Evolutionary conservation across 1,140 invertebrate genomes (phyloP).

Genomic region (Rhagoletis zephyria): DNA sequence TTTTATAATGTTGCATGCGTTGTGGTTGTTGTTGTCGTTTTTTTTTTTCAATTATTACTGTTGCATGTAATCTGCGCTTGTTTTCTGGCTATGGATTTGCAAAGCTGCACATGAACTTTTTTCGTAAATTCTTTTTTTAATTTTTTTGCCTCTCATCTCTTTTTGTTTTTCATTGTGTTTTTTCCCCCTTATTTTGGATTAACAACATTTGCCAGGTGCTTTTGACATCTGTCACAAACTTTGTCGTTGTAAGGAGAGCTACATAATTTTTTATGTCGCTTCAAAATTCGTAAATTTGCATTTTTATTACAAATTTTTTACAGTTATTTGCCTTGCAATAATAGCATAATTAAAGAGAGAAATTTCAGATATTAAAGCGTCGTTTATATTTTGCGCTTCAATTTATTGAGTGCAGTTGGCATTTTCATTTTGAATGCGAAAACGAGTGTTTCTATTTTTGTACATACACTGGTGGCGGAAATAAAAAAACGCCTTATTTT

Average conservation of each 20-base stretch:
- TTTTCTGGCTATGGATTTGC: not conserved
- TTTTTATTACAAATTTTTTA: constrained; percentile 6
- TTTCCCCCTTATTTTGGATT: not conserved
- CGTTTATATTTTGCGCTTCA: not conserved
- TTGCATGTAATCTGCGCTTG: not conserved
- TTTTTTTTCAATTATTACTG: not conserved
- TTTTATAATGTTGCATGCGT: too few species aligned
- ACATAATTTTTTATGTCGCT: not conserved
- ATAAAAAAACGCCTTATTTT: too few species aligned
- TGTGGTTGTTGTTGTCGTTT: too few species aligned
- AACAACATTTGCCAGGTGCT: not conserved
- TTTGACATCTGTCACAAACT: constrained; percentile 2
- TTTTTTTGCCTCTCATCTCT: not conserved
- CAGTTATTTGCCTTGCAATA: not conserved
- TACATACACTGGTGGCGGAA: too few species aligned
- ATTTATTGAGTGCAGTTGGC: not conserved
- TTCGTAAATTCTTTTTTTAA: not conserved
- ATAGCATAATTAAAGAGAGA: constrained; percentile 10
- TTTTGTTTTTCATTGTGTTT: not conserved
- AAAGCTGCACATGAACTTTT: not conserved
- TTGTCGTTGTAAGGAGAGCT: not conserved
- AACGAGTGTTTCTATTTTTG: too few species aligned
- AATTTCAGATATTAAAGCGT: not conserved
- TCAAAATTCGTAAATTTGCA: constrained; percentile 21
- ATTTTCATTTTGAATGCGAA: too few species aligned